These are phyloP conservation scores for Gymnoscopelus braueri DNA, from an alignment of 2,797 vertebrate species.

Conservation along the genomic window DNA sequence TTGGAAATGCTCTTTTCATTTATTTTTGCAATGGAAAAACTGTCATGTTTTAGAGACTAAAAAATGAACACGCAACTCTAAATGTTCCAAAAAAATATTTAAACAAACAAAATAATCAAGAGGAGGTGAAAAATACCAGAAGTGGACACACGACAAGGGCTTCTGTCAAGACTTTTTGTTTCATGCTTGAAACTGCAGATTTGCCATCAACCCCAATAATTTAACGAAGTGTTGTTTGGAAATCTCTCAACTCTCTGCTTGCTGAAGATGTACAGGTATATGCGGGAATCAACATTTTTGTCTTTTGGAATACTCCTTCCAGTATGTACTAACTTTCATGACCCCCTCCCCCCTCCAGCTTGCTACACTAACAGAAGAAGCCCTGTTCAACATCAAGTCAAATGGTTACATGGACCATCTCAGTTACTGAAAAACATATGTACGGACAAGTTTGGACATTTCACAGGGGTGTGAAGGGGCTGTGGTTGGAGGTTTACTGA, in stretches of 20 bases:
- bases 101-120: conserved; percentile 49
- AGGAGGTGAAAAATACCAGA: conserved; percentile 75
- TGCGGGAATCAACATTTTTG: conserved; percentile 24
- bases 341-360: conserved; percentile 25
- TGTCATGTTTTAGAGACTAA: conserved; percentile 71
- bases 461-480: conserved; percentile 1
- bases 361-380: conserved; percentile 58
- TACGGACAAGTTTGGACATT: conserved; percentile 25
- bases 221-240: conserved; percentile 7
- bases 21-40: conserved; percentile 64
- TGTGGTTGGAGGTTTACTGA: conserved; percentile 29
- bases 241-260: conserved; percentile 27
- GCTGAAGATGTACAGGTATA: conserved; percentile 14
- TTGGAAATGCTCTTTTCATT: conserved; percentile 47
- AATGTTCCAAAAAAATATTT: conserved; percentile 66
- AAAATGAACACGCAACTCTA: conserved; percentile 36
- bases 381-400: conserved; percentile 35
- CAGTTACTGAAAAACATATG: conserved; percentile 17
- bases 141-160: conserved; percentile 77
- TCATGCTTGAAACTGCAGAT: conserved; percentile 40
- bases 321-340: conserved; percentile 43
- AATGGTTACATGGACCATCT: conserved; percentile 28
- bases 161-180: conserved; percentile 66
- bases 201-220: conserved; percentile 28
- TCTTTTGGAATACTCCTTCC: conserved; percentile 33